A percentile compares a stretch with the other conserved stretches of the same genome.
phyloP scores from a whole-genome alignment of 2,888 invertebrate genomes.

The Cinara cedri region DNA sequence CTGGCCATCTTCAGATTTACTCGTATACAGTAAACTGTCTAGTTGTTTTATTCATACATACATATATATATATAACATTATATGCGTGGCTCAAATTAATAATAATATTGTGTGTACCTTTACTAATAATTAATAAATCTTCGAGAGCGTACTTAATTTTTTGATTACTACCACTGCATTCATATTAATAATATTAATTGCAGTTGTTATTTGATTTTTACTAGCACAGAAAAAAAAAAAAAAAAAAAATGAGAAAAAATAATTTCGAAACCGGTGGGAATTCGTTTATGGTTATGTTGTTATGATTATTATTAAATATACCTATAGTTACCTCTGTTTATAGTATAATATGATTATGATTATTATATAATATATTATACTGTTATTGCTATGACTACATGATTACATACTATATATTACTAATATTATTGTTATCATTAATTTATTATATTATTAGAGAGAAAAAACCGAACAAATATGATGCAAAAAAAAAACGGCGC shows the following conservation, averaged over 20 bases:
- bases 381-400: too few relatives aligned
- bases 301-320: neutral
- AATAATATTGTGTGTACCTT: neutral
- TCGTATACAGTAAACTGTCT: too few relatives aligned
- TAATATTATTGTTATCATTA: conserved; percentile 3
- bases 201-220: neutral
- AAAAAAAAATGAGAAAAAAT: neutral
- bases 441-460: too few relatives aligned
- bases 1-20: too few relatives aligned
- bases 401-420: too few relatives aligned
- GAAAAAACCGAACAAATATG: neutral
- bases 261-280: neutral
- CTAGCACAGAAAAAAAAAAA: neutral
- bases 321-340: too few relatives aligned
- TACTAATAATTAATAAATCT: neutral
- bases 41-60: too few relatives aligned
- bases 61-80: too few relatives aligned
- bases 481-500: neutral
- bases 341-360: conserved; percentile 1
- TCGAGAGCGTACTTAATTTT: conserved; percentile 5
- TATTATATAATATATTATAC: neutral
- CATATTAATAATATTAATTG: too few relatives aligned
- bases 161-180: neutral
- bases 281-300: neutral
- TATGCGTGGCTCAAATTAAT: too few relatives aligned